Conservation (phyloP, 1,140 invertebrate genomes). For the Diabrotica virgifera region DNA sequence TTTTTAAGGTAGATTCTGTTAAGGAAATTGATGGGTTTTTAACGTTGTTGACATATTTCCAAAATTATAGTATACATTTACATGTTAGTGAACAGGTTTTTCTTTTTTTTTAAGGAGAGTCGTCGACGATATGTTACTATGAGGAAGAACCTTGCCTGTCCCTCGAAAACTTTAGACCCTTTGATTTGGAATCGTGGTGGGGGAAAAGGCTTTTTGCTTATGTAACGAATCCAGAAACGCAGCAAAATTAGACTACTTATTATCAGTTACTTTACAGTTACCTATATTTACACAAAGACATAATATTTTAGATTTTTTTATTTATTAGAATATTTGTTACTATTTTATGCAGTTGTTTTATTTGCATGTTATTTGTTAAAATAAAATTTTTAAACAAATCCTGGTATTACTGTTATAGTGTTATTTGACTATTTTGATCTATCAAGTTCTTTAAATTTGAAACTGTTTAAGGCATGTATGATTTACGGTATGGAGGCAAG, state of each 20-base stretch:
- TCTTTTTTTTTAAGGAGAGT: conserved; percentile 30
- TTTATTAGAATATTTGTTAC: background rate
- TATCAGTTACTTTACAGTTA: background rate
- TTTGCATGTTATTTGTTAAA: conserved; percentile 4
- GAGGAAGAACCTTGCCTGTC: conserved; percentile 66
- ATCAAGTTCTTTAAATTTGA: no score
- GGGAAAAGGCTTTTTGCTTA: conserved; percentile 63
- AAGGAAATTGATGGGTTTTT: no score
- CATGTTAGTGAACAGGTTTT: no score
- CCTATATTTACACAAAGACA: background rate
- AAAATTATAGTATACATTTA: conserved; percentile 7
- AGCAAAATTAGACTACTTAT: conserved; percentile 2
- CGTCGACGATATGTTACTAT: conserved; percentile 59
- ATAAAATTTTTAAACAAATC: background rate
- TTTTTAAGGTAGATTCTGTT: no score
- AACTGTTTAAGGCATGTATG: no score
- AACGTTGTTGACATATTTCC: no score
- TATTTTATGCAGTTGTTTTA: background rate
- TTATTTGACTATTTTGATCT: no score
- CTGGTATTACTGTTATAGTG: no score
- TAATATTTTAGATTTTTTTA: conserved; percentile 2
- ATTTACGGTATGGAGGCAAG: no score
- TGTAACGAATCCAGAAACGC: conserved; percentile 28
- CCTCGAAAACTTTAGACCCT: conserved; percentile 77
- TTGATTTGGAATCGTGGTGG: conserved; percentile 86